Conservation (phyloP, 2,888 invertebrate species). For the Hybos culiciformis region DNA sequence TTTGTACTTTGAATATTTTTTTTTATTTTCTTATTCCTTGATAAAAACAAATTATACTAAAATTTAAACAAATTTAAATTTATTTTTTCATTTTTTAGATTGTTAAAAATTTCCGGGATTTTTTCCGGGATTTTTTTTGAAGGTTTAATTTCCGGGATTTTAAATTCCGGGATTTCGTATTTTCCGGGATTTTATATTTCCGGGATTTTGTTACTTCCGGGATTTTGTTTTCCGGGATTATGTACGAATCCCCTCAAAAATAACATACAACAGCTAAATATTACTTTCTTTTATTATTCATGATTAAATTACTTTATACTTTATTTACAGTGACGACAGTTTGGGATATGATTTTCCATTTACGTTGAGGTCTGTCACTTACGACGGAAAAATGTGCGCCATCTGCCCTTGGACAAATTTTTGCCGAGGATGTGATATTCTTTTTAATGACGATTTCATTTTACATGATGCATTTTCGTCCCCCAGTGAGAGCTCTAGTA, state of each 20-base stretch:
- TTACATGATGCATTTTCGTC: constrained; percentile 29
- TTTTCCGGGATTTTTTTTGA: neutral
- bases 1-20: neutral
- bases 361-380: constrained; percentile 64
- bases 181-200: too few species aligned
- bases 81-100: too few species aligned
- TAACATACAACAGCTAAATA: neutral
- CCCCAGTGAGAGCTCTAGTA: constrained; percentile 23
- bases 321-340: constrained; percentile 72
- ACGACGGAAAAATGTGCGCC: constrained; percentile 59
- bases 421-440: constrained; percentile 74
- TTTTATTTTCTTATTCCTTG: too few species aligned
- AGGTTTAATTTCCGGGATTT: too few species aligned
- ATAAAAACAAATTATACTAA: too few species aligned
- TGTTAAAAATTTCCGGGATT: neutral
- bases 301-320: neutral
- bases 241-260: too few species aligned
- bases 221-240: too few species aligned
- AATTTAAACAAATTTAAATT: too few species aligned
- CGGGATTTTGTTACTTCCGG: too few species aligned
- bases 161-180: too few species aligned
- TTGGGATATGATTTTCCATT: constrained; percentile 87
- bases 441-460: constrained; percentile 46
- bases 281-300: neutral
- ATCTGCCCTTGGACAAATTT: constrained; percentile 68